phyloP scores from a whole-genome alignment of 2,113 vertebrate species.

The Malaclemys terrapin region DNA sequence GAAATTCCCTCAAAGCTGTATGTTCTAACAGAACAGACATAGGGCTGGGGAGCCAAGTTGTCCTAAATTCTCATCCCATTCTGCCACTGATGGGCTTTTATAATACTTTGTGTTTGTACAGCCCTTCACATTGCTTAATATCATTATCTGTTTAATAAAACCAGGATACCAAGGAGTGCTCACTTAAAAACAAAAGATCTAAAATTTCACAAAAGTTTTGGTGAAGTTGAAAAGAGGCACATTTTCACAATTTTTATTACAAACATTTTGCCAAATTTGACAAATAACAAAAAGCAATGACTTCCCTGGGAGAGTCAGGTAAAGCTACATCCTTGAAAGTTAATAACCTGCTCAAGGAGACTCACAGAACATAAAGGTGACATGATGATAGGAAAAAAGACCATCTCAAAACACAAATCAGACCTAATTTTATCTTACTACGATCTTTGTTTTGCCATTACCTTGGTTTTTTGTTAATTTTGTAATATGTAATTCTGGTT shows the following conservation, averaged over 20 bases:
- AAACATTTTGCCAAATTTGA: not conserved
- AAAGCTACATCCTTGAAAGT: not conserved
- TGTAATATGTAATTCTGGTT: not conserved
- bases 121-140: not conserved
- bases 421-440: not conserved
- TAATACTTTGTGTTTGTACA: not conserved
- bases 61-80: not conserved
- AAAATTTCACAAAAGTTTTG: not conserved
- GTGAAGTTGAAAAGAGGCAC: accelerated
- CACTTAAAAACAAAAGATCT: not conserved
- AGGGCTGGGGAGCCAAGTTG: accelerated
- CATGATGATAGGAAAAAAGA: not conserved
- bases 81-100: not conserved
- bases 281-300: not conserved
- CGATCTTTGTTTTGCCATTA: not conserved
- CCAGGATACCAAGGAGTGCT: not conserved
- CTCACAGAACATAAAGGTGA: not conserved
- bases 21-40: not conserved
- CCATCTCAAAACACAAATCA: not conserved
- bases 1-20: accelerated
- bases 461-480: not conserved
- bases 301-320: not conserved
- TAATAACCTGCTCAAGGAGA: not conserved
- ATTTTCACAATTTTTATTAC: not conserved
- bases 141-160: accelerated